Base-by-base conservation (phyloP, 1,140 invertebrate genomes). In the Lerema accius region DNA sequence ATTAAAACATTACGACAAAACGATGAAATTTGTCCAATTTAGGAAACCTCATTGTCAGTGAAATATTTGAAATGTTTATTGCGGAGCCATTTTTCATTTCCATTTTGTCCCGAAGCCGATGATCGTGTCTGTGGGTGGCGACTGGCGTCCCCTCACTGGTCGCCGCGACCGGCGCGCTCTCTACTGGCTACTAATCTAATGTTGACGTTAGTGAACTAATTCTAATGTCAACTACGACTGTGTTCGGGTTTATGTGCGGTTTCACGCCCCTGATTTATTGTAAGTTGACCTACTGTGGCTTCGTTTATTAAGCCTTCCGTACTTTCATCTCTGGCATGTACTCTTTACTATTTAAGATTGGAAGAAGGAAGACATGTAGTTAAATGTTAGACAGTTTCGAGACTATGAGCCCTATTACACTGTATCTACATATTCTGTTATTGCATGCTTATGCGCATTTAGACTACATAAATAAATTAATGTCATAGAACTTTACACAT, bases 31-130 rank as follows among this genome's bases (percentile, higher is more conserved):
- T 32, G 28, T 32, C 26, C 26, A 32, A 49, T 35, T 49, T 32
- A 10, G 13, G 46, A 16, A n/a, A 23, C 2, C n/a, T 46, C 26
- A 28, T 48, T 11, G 45, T 35, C 32, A 11, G 14, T 13, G 32
- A 50, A 50, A 51, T 51, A 37, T 51, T 17, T 51, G 49, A 7
- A 37, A 37, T 51, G 35, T 51, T 51, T 51, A 14, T 15, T 19
- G 49, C 37, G 17, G 9, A 9, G 15, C 35, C 14, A 51, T 51
- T 37, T 37, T 51, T 51, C 32, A 51, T n/a, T 17, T 50, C 35
- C 14, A 0, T 17, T 43, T 11, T 48, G 45, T 48, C 43, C 13
- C 14, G 17, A 51, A 51, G 32, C n/a, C n/a, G n/a, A n/a, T n/a
- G n/a, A n/a, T n/a, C n/a, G n/a, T n/a, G n/a, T n/a, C n/a, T n/a